phyloP scores from a whole-genome alignment of 1,140 invertebrate genomes.

The Drosophila erecta region DNA sequence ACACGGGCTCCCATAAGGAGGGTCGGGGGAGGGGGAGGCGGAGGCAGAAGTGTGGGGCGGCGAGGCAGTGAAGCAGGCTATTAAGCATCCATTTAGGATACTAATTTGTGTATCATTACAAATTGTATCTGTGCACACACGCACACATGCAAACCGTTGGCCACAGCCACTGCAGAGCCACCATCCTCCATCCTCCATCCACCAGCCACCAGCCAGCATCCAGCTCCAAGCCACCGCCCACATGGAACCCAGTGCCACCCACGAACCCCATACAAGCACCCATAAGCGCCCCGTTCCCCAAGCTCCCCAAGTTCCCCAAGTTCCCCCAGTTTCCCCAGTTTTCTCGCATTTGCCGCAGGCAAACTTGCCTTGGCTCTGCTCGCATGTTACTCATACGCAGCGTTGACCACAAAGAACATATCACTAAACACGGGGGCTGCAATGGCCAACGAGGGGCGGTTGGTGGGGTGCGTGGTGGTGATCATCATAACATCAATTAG shows the following conservation, averaged over 20 bases:
- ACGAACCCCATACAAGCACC: background rate
- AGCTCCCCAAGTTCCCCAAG: too few species aligned
- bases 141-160: conserved; percentile 26
- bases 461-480: conserved; percentile 28
- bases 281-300: background rate
- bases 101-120: conserved; percentile 84
- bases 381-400: conserved; percentile 69
- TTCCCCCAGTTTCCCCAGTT: background rate
- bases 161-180: conserved; percentile 34
- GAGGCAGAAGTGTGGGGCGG: background rate
- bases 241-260: background rate
- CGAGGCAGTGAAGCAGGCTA: conserved; percentile 59
- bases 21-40: background rate
- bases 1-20: background rate
- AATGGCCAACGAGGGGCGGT: conserved; percentile 29
- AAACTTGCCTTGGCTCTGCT: conserved; percentile 17
- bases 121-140: conserved; percentile 73
- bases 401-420: conserved; percentile 69
- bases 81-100: conserved; percentile 84
- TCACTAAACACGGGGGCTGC: conserved; percentile 43
- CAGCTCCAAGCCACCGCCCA: background rate
- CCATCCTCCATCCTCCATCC: conserved; percentile 3
- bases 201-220: background rate
- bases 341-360: background rate
- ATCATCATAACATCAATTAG: conserved; percentile 78